Base-by-base conservation (phyloP, 1,140 invertebrate species). In the Eubasilissa regina region DNA sequence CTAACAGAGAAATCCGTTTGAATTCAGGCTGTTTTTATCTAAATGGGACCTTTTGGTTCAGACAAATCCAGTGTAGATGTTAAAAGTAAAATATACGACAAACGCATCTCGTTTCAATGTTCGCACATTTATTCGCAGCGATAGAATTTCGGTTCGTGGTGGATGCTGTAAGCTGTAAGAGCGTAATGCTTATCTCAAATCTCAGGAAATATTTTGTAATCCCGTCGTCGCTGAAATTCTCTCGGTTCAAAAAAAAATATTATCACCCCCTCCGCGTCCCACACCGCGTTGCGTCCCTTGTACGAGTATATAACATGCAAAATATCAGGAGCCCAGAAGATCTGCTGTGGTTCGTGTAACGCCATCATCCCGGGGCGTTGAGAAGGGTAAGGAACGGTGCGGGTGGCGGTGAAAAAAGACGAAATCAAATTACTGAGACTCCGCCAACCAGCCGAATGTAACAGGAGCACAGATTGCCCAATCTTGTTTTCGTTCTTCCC, bases 141-240 rank as follows among this genome's bases (percentile, higher is more conserved):
- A 70, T 70, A 70, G 44, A 70, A 47, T 64, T 58, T 70, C 66
- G 10, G 44, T 60, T 60, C 17, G 75, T 77, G 78, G 74, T 76
- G 68, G 75, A 15, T 53, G 17, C n/a, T n/a, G n/a, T n/a, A n/a
- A n/a, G 25, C 62, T 60, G 73, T 79, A 81, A 21, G n/a, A n/a
- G 77, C 72, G 75, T 72, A 75, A 70, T 68, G 77, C 64, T 79
- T 77, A 75, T 77, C 77, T 81, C 77, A 66, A 81, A 81, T 81
- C 80, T 64, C 62, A 45, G 44, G 47, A 77, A 81, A 79, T 81
- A 81, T 81, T 81, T 79, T 79, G 77, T 81, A 79, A 81, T 81
- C 79, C 77, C 80, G 62, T 75, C 70, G 48, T 21, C 75, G 43
- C 68, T 44, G 51, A 79, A 80, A 74, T 77, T 76, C 62, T 55